phyloP scores from a whole-genome alignment of 2,797 vertebrate species.

The Chelmon rostratus region DNA sequence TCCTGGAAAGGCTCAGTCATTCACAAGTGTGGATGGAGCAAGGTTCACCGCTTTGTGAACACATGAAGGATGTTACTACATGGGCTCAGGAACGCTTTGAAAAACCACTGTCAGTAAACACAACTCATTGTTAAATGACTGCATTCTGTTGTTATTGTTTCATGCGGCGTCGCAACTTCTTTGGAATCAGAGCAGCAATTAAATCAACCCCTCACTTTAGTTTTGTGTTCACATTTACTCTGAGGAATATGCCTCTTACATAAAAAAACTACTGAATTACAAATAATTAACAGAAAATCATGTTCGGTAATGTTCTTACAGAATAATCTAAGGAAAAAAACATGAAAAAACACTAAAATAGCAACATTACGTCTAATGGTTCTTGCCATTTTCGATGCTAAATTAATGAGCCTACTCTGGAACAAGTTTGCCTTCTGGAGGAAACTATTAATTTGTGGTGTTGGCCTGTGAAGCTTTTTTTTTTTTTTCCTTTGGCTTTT shows the following conservation, averaged over 20 bases:
- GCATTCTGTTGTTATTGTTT: too few relatives aligned
- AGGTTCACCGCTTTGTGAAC: too few relatives aligned
- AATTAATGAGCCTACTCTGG: constrained; percentile 82
- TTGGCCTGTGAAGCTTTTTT: constrained; percentile 75
- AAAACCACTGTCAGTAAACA: too few relatives aligned
- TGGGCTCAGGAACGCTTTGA: too few relatives aligned
- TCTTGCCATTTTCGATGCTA: constrained; percentile 70
- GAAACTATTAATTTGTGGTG: constrained; percentile 87
- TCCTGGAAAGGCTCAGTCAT: too few relatives aligned
- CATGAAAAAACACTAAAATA: constrained; percentile 33
- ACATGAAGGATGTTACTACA: too few relatives aligned
- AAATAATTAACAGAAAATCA: neutral
- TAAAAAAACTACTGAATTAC: neutral
- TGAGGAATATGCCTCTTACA: neutral
- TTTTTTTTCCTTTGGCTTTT: constrained; percentile 52
- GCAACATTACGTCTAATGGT: constrained; percentile 52
- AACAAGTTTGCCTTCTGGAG: constrained; percentile 80
- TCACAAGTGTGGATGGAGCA: too few relatives aligned
- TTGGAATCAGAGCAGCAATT: neutral
- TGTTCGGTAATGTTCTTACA: neutral
- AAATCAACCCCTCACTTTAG: neutral
- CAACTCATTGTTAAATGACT: too few relatives aligned
- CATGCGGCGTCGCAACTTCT: too few relatives aligned
- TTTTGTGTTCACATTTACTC: constrained; percentile 13
- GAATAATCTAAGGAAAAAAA: neutral